Evolutionary conservation across 2,113 vertebrate genomes (phyloP).

Genomic region (Oryzias woworae): DNA sequence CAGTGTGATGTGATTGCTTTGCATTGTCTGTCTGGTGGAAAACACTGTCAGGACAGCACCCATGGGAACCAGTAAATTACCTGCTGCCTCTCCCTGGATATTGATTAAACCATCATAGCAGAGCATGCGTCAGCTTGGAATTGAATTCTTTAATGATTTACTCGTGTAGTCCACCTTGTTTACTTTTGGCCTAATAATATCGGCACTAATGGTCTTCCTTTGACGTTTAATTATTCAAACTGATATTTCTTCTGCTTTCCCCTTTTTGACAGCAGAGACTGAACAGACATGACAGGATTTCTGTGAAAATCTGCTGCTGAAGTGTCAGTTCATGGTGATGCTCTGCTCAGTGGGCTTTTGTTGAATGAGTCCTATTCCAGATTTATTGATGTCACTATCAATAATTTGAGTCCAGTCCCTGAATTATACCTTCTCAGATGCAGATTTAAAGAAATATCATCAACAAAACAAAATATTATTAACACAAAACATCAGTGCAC

Average conservation of each 20-base stretch:
- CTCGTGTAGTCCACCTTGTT: conserved; percentile 38
- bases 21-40: conserved; percentile 21
- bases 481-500: too few relatives aligned
- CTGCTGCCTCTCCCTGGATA: conserved; percentile 52
- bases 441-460: too few relatives aligned
- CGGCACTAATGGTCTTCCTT: conserved; percentile 17
- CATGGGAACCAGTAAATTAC: conserved; percentile 48
- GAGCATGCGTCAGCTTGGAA: conserved; percentile 34
- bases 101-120: conserved; percentile 47
- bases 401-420: too few relatives aligned
- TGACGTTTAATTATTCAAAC: conserved; percentile 17
- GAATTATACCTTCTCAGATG: too few relatives aligned
- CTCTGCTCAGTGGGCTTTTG: conserved; percentile 25
- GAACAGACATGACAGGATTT: conserved; percentile 25
- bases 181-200: conserved; percentile 30
- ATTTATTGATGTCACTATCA: too few relatives aligned
- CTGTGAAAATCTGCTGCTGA: conserved; percentile 18
- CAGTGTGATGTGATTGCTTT: conserved; percentile 24
- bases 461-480: too few relatives aligned
- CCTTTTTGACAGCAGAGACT: conserved; percentile 16
- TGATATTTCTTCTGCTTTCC: conserved; percentile 2
- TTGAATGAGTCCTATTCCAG: not conserved
- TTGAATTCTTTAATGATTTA: conserved; percentile 40
- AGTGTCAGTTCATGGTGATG: conserved; percentile 13
- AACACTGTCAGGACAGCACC: conserved; percentile 40